Evolutionary conservation across 2,888 invertebrate genomes (phyloP).

Genomic region (Lathronympha strigana): DNA sequence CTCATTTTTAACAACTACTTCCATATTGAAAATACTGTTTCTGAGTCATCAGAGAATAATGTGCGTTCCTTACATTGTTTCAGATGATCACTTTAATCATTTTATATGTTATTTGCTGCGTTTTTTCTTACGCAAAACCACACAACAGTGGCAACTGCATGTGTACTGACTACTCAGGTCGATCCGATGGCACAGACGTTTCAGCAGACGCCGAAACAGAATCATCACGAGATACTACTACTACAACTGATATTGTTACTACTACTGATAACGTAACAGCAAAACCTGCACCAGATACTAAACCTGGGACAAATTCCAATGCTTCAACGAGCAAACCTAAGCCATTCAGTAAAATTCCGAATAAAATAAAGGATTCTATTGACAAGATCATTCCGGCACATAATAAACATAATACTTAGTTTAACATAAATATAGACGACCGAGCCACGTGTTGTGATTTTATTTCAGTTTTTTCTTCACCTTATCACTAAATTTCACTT

Average conservation of each 20-base stretch:
- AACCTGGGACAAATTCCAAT: background rate
- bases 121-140: background rate
- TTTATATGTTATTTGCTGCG: background rate
- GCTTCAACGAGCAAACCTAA: background rate
- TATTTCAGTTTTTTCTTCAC: too few relatives aligned
- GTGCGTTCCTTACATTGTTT: background rate
- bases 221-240: slow-evolving; percentile 6
- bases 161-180: slow-evolving; percentile 4
- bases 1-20: background rate
- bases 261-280: background rate
- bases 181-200: background rate
- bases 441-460: too few relatives aligned
- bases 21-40: too few relatives aligned
- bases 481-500: too few relatives aligned
- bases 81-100: slow-evolving; percentile 2
- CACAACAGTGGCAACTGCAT: background rate
- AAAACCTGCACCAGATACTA: background rate
- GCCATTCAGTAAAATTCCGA: background rate
- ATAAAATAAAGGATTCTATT: background rate
- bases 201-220: background rate
- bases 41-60: background rate
- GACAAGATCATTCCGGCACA: background rate
- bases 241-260: slow-evolving; percentile 1
- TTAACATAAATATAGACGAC: too few relatives aligned
- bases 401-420: too few relatives aligned